A percentile compares a stretch with the other conserved stretches of the same genome.
Conservation (phyloP, 2,113 vertebrate species). For the Dipodomys stephensi region DNA sequence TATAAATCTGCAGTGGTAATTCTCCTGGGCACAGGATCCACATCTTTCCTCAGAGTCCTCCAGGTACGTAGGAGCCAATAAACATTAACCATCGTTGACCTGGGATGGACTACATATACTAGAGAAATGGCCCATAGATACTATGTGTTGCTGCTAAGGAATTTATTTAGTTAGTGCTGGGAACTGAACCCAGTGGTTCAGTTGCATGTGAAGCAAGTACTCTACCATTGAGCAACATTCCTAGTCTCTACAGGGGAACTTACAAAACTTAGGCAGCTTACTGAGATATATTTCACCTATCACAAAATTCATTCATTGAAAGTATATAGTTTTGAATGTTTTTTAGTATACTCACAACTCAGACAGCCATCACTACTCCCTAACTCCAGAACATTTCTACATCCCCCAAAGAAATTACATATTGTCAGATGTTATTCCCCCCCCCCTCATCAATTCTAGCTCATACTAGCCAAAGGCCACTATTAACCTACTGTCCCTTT, state of each 20-base stretch:
- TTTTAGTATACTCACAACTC: neutral
- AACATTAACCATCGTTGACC: neutral
- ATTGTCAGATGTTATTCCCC: neutral
- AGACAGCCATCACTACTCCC: neutral
- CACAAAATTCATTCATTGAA: conserved; percentile 45
- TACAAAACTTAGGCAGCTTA: neutral
- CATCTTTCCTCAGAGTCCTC: neutral
- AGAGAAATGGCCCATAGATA: neutral
- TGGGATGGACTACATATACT: neutral
- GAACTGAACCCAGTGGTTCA: too few species aligned
- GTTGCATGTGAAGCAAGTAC: too few species aligned
- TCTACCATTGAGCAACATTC: too few species aligned
- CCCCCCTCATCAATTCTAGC: neutral
- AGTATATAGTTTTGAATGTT: neutral
- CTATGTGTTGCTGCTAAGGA: neutral
- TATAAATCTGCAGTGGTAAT: neutral
- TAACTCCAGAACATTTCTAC: neutral
- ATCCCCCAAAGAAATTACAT: neutral
- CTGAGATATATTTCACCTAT: conserved; percentile 37
- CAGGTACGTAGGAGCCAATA: neutral
- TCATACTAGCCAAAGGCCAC: too few species aligned
- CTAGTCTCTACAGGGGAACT: neutral
- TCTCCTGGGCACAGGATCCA: neutral
- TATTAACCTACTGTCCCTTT: neutral
- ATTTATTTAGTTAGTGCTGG: neutral